Evolutionary conservation across 2,888 invertebrate genomes (phyloP).

Genomic region (Bombylius major): DNA sequence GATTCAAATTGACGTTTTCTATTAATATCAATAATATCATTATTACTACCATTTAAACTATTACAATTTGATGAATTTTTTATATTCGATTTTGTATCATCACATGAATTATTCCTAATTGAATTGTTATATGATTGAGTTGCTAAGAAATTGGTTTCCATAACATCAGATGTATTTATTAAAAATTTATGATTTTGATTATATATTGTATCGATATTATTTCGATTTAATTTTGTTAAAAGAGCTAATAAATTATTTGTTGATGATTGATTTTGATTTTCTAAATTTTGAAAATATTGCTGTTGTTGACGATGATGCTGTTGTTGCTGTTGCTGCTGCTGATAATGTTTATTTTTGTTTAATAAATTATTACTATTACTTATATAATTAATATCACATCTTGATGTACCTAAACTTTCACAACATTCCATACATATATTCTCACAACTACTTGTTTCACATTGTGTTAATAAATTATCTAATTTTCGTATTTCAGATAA

Average conservation of each 20-base stretch:
- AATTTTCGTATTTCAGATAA: slow-evolving; percentile 23
- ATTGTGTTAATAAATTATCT: slow-evolving; percentile 23
- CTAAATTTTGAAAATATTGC: slow-evolving; percentile 8
- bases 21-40: slow-evolving; percentile 14
- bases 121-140: not conserved
- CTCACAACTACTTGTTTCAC: slow-evolving; percentile 24
- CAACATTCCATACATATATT: slow-evolving; percentile 23
- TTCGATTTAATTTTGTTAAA: slow-evolving; percentile 15
- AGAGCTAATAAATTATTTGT: slow-evolving; percentile 14
- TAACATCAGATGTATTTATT: slow-evolving; percentile 15
- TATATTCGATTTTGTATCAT: slow-evolving; percentile 2
- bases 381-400: slow-evolving; percentile 15
- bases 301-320: slow-evolving; percentile 8
- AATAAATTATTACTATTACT: not conserved
- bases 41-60: slow-evolving; percentile 17
- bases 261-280: slow-evolving; percentile 8
- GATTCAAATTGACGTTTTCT: slow-evolving; percentile 17
- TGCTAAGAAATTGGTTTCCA: slow-evolving; percentile 17
- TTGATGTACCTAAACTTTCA: slow-evolving; percentile 20
- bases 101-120: not conserved
- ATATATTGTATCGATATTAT: not conserved
- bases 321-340: slow-evolving; percentile 3
- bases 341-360: not conserved
- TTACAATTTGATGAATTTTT: slow-evolving; percentile 14
- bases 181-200: not conserved